These are phyloP conservation scores for Sterrhoptilus dennistouni DNA, from an alignment of 2,113 vertebrate genomes.

Conservation along the genomic window DNA sequence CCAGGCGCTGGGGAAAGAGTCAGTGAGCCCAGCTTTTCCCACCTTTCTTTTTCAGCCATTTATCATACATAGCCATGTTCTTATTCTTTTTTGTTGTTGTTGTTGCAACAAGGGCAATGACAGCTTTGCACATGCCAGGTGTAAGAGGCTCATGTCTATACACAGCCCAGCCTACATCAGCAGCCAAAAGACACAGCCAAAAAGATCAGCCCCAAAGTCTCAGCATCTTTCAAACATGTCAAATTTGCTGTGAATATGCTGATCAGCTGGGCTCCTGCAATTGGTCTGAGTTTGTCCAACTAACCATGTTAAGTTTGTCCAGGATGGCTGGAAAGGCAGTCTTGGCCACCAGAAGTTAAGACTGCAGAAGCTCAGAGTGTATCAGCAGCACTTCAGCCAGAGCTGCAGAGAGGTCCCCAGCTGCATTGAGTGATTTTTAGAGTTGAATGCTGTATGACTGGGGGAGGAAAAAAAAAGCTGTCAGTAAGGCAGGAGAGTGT, in stretches of 20 bases:
- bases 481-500: not conserved
- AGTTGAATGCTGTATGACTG: not conserved
- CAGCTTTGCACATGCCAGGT: not conserved
- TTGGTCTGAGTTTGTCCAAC: rapidly evolving
- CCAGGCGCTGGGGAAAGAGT: not conserved
- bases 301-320: not conserved
- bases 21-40: not conserved
- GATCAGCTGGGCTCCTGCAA: not conserved
- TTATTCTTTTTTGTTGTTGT: not conserved
- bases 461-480: not conserved
- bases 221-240: not conserved
- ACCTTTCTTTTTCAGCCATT: not conserved
- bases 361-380: not conserved
- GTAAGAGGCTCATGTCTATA: not conserved
- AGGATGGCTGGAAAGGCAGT: not conserved
- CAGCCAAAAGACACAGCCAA: not conserved
- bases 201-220: not conserved
- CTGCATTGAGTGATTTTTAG: not conserved
- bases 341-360: not conserved
- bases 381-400: not conserved
- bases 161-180: rapidly evolving
- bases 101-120: not conserved
- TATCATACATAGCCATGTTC: not conserved
- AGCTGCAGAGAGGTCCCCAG: not conserved
- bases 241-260: not conserved